Base-by-base conservation (phyloP, 2,888 invertebrate genomes). In the Stenolophus ochropezus region DNA sequence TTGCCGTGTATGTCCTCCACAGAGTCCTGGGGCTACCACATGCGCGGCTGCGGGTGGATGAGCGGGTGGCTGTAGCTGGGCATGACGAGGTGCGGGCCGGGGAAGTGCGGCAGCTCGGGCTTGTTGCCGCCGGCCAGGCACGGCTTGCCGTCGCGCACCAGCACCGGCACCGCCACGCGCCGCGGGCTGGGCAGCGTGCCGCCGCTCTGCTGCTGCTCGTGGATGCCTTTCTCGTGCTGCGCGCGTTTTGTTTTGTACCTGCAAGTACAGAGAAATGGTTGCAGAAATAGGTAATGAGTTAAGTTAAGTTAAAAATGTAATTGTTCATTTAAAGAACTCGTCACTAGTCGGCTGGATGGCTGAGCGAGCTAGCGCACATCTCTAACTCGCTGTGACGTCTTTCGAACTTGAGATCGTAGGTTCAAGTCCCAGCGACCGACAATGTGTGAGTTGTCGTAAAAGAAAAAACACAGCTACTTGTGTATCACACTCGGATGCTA, bases 191-290 rank as follows among this genome's bases (percentile, higher is more conserved):
- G 94, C 84, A 89, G 85, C 11, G 88, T 87, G 83, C 87, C 88
- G 85, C 87, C 90, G 79, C 84, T 86, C 85, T 89, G 88, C 83
- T 90, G 88, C 85, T 92, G 90, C 83, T 94, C 93, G 84, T 94
- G 93, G 84, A 93, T 89, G 16, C 96, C 95, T 89, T 98, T 96
- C 89, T 99, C 99, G 87, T 97, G 97, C 82, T 97, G 96, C 0
- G 98, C 97, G n/a, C 99, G 92, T 90, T 99, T 99, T 87, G 98
- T 98, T 92, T 99, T 99, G 91, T 99, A 99, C 87, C 92, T 90
- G 87, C 1, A 87, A 85, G 23, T 90, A 87, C 1, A 87, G 84
- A 20, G 27, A 77, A 83, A 58, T 56, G 21, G n/a, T 49, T 49
- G 16, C n/a, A 49, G 4, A 49, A 49, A 11, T 49, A n/a, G n/a